Percentiles rank a stretch among this genome's conserved stretches.
phyloP scores from a whole-genome alignment of 2,797 vertebrate species.

The Acrossocheilus fasciatus region DNA sequence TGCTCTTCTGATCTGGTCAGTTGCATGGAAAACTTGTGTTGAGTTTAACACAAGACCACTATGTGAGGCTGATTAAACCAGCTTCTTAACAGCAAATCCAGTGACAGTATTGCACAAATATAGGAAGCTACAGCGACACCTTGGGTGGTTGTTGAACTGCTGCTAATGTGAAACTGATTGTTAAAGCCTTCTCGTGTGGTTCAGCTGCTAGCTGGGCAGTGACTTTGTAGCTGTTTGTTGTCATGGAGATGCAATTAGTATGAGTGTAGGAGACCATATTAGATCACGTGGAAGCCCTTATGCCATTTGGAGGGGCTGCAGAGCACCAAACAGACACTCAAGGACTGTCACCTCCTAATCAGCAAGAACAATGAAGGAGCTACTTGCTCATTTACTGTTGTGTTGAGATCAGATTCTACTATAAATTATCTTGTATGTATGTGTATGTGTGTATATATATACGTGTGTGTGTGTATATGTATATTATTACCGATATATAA shows the following conservation, averaged over 20 bases:
- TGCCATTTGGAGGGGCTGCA: slow-evolving; percentile 28
- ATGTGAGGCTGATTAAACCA: neutral
- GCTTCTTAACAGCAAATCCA: neutral
- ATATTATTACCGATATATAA: too few species aligned
- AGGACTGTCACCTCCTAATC: slow-evolving; percentile 16
- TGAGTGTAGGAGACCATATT: neutral
- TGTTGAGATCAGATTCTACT: neutral
- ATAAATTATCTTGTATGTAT: neutral
- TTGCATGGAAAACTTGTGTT: neutral
- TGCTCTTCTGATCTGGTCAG: slow-evolving; percentile 6
- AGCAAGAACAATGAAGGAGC: slow-evolving; percentile 31
- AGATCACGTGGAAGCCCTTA: slow-evolving; percentile 16
- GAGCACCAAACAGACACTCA: slow-evolving; percentile 28
- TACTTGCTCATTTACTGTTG: slow-evolving; percentile 41
- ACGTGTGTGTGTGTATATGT: too few species aligned
- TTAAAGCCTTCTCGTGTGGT: neutral
- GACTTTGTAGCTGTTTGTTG: slow-evolving; percentile 35
- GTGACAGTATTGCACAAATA: neutral
- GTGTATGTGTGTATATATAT: too few species aligned
- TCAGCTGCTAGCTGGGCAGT: neutral
- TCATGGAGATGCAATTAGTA: slow-evolving; percentile 33
- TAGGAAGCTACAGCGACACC: slow-evolving; percentile 2
- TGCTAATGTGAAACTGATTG: slow-evolving; percentile 3
- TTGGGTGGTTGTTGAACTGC: neutral
- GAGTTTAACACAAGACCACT: neutral